Evolutionary conservation across 2,888 invertebrate genomes (phyloP).

Genomic region (Pterobdella sp.): DNA sequence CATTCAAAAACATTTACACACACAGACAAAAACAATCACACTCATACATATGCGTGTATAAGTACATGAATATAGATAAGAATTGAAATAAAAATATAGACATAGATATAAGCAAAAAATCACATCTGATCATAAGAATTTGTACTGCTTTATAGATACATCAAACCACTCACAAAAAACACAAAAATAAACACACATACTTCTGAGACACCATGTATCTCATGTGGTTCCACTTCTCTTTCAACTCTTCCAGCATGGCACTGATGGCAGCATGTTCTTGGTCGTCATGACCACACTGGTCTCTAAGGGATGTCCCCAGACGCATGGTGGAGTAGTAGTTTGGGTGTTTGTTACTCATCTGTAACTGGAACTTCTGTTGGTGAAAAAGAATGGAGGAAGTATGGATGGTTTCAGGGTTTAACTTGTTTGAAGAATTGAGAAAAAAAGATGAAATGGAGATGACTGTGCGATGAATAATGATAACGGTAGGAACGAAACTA

Average conservation of each 20-base stretch:
- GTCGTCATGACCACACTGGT: conserved; percentile 48
- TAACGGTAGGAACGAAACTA: background rate
- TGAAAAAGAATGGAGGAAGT: background rate
- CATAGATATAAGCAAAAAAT: background rate
- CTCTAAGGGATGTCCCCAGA: conserved; percentile 50
- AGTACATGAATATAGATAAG: too few relatives aligned
- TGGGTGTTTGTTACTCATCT: conserved; percentile 47
- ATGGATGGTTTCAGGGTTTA: background rate
- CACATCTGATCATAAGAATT: background rate
- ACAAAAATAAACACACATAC: conserved; percentile 28
- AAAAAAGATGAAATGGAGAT: background rate
- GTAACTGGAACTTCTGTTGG: conserved; percentile 47
- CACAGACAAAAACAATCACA: background rate
- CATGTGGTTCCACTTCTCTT: conserved; percentile 50
- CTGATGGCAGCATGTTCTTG: conserved; percentile 47
- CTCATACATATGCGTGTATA: too few relatives aligned
- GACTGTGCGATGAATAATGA: background rate
- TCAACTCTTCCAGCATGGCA: conserved; percentile 49
- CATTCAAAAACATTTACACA: background rate
- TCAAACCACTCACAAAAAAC: background rate
- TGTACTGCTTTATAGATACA: background rate
- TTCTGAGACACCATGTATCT: conserved; percentile 42
- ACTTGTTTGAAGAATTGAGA: background rate
- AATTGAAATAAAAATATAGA: too few relatives aligned
- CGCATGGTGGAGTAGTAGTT: conserved; percentile 49